These are phyloP conservation scores for Heteromormyrus szaboi DNA, from an alignment of 2,797 vertebrate genomes.

Conservation along the genomic window DNA sequence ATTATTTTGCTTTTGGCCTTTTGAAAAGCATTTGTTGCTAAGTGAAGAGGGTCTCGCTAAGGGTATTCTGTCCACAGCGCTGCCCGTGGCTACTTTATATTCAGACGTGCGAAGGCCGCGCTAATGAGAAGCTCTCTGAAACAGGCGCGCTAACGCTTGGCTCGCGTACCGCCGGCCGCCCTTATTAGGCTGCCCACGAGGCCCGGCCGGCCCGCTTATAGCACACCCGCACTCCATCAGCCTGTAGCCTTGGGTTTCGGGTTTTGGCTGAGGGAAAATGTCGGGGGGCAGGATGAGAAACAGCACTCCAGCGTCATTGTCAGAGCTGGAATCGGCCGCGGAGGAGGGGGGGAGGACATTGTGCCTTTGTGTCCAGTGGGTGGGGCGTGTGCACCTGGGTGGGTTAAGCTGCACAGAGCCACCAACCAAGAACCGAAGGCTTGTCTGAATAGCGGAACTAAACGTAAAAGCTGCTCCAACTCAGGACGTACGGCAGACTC, in stretches of 20 bases:
- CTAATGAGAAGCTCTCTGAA: slow-evolving; percentile 51
- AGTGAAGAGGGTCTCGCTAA: no score
- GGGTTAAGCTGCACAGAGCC: not conserved
- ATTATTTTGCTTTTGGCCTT: not conserved
- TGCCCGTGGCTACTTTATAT: not conserved
- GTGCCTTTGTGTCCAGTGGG: not conserved
- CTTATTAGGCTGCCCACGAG: slow-evolving; percentile 59
- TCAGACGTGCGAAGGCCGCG: slow-evolving; percentile 24
- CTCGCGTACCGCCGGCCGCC: slow-evolving; percentile 48
- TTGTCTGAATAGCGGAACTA: slow-evolving; percentile 46
- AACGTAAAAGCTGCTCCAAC: slow-evolving; percentile 47
- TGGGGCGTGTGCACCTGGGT: not conserved
- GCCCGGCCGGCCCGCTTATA: not conserved
- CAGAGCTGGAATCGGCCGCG: no score
- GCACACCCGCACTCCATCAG: not conserved
- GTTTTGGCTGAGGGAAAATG: not conserved
- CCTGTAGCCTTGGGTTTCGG: not conserved
- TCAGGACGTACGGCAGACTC: not conserved
- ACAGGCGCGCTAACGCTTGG: slow-evolving; percentile 44
- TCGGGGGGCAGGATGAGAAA: not conserved
- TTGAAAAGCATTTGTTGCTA: not conserved
- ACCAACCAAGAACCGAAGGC: not conserved
- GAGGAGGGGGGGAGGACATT: not conserved
- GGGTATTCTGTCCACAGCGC: not conserved
- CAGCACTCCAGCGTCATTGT: not conserved